A percentile compares a stretch with the other conserved stretches of the same genome.
Evolutionary conservation across 2,888 invertebrate genomes (phyloP).

Genomic region (Mythimna loreyi): DNA sequence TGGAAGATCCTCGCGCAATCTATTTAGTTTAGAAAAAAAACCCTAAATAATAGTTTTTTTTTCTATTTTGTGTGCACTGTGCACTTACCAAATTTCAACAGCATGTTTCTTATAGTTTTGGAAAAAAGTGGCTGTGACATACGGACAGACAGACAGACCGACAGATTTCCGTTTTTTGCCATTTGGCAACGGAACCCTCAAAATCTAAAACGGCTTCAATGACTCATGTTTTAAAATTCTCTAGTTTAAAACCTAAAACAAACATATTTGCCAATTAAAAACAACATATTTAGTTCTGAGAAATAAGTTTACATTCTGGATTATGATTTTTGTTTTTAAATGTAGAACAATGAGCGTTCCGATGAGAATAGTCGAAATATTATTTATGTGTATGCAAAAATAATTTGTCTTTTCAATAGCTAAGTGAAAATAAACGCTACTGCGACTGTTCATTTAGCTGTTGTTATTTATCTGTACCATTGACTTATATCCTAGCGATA

Average conservation of each 20-base stretch:
- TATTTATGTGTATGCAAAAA: conserved; percentile 9
- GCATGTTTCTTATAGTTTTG: no score
- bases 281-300: not conserved
- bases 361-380: not conserved
- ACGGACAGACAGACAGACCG: no score
- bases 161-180: no score
- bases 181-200: no score
- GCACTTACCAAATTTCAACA: no score
- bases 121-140: no score
- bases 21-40: no score
- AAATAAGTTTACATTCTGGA: conserved; percentile 8
- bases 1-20: no score
- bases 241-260: not conserved
- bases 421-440: conserved; percentile 13
- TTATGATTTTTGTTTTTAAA: conserved; percentile 4
- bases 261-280: conserved; percentile 4
- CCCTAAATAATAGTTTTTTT: no score
- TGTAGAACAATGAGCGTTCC: conserved; percentile 7
- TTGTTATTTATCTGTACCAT: not conserved
- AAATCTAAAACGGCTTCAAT: not conserved
- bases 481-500: no score
- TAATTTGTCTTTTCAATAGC: not conserved
- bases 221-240: not conserved
- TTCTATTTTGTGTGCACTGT: no score
- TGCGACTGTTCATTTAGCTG: conserved; percentile 2